A percentile compares a stretch with the other conserved stretches of the same genome.
Conservation (phyloP, 2,888 invertebrate species). For the Crepidodera aurea region DNA sequence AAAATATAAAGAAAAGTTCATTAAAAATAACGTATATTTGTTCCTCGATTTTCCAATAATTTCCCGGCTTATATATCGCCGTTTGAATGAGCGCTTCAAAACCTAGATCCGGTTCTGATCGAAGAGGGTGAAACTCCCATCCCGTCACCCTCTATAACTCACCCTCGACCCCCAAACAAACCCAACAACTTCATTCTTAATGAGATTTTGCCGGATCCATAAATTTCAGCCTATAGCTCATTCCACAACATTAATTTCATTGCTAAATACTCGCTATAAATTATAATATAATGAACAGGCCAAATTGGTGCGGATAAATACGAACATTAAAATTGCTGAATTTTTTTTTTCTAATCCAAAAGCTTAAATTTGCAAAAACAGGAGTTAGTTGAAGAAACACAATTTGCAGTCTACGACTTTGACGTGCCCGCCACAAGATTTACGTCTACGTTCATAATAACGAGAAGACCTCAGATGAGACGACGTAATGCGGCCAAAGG, state of each 20-base stretch:
- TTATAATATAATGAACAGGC: constrained; percentile 62
- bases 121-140: constrained; percentile 11
- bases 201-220: constrained; percentile 64
- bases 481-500: too few species aligned
- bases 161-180: constrained; percentile 53
- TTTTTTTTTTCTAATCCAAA: constrained; percentile 1
- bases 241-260: constrained; percentile 64
- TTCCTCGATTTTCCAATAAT: too few species aligned
- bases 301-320: constrained; percentile 59
- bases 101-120: constrained; percentile 2
- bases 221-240: constrained; percentile 63
- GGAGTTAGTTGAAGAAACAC: too few species aligned
- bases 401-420: too few species aligned
- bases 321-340: constrained; percentile 54
- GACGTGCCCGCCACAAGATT: too few species aligned
- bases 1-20: too few species aligned
- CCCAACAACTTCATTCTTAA: constrained; percentile 64
- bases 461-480: too few species aligned
- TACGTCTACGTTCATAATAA: too few species aligned
- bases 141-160: constrained; percentile 35
- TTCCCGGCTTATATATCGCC: too few species aligned
- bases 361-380: too few species aligned
- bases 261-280: constrained; percentile 63
- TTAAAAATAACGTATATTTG: too few species aligned
- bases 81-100: too few species aligned